Evolutionary conservation across 2,888 invertebrate genomes (phyloP), one percentile per base, ranked within the genome.

Genomic region (Chymomyza fuscimana): DNA sequence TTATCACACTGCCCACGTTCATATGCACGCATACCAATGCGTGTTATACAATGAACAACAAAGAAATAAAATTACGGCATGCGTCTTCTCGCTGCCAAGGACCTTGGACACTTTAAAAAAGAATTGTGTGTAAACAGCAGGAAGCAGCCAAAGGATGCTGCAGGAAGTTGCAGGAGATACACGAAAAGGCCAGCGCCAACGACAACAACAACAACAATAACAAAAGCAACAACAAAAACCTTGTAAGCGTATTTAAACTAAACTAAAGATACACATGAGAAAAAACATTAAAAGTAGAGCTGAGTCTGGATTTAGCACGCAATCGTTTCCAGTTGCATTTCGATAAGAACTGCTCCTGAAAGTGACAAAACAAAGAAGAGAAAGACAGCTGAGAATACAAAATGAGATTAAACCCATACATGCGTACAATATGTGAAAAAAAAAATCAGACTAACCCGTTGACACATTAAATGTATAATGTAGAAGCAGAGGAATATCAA

Each of bases 41-140:
- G 54, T 22, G 4, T 46, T 46, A 12, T 46, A 46, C 32, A 32
- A 32, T 29, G 40, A 36, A 67, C 64, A 63, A 75, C 72, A 73
- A 76, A 70, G 85, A 88, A 88, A 88, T 84, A 70, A 82, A 86
- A 88, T 88, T 88, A 88, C 83, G 86, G 78, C 87, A 86, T 83
- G 88, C 83, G 87, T 87, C 88, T 52, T 15, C 16, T 56, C 25
- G 52, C 32, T 70, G 70, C 67, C 67, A 67, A 50, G 52, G 66
- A 72, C 67, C 67, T 65, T 67, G 74, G 68, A 78, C 67, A 67
- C 65, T 58, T 69, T 16, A 52, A 70, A 70, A 78, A 68, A 69
- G 72, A 73, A 79, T 79, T 87, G 80, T 83, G 86, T 83, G 82
- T 72, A 54, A 54, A 54, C 54, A 54, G 54, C 54, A 54, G 54